Base-by-base conservation (phyloP, 2,888 invertebrate genomes). In the Erebia aethiops region DNA sequence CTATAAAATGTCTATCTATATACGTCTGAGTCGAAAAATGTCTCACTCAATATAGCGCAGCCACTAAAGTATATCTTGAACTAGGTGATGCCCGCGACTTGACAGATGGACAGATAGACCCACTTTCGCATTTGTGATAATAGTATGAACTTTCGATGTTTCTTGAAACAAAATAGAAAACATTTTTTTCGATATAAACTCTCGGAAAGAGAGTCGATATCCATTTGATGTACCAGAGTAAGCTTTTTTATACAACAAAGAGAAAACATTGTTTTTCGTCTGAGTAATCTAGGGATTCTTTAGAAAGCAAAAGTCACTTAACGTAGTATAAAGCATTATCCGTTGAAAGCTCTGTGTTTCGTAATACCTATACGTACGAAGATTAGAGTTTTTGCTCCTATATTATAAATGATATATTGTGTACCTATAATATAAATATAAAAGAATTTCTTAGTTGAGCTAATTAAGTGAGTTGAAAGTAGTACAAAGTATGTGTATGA, bases 231-330 rank as follows among this genome's bases (percentile, higher is more conserved):
- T 51, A 51, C 14, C n/a, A 14, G 14, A n/a, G 14, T 51, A 13
- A 49, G 51, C 14, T 51, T 13, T 51, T 51, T 51, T 51, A 51
- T 51, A 51, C 4, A n/a, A 13, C 14, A 51, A 4, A 51, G n/a
- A n/a, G n/a, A 51, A 51, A n/a, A 51, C 7, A 51, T n/a, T 7
- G n/a, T 51, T 51, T 51, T 51, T 51, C n/a, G n/a, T n/a, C 51
- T 51, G 14, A 51, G 51, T 51, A 51, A 51, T 56, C 21, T 21
- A 56, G 14, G n/a, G n/a, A 35, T 58, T 58, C 26, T 26, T 58
- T 2, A 58, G 35, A 58, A 58, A 35, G 57, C 14, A 35, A 35
- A 58, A 58, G 57, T 58, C 57, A 58, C 57, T 58, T 35, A 58
- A n/a, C 57, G 26, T 26, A 26, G 14, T n/a, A 49, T 49, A n/a